These are phyloP conservation scores for Ranitomeya variabilis DNA, from an alignment of 2,113 vertebrate genomes.

Conservation along the genomic window DNA sequence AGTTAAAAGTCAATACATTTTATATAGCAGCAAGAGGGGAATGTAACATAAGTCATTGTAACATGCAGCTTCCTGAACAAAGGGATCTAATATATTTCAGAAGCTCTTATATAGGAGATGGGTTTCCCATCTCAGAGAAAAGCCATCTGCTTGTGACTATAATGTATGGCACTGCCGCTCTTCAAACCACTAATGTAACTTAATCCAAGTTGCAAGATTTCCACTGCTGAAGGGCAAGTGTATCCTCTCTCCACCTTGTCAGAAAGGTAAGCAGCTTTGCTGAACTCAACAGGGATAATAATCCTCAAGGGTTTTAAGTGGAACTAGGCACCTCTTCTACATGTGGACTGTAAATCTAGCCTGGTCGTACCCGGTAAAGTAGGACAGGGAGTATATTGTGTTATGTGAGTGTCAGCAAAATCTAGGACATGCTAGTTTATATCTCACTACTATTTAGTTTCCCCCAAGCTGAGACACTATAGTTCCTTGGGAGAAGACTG, in stretches of 20 bases:
- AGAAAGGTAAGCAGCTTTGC: slow-evolving; percentile 83
- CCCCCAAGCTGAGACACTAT: slow-evolving; percentile 39
- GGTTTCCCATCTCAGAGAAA: slow-evolving; percentile 39
- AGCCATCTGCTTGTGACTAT: slow-evolving; percentile 45
- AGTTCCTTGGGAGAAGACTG: slow-evolving; percentile 14
- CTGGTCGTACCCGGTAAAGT: slow-evolving; percentile 75
- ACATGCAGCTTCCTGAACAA: neutral
- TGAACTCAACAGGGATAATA: slow-evolving; percentile 83
- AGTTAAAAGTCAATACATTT: slow-evolving; percentile 24
- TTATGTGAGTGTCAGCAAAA: slow-evolving; percentile 76
- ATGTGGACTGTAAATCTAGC: slow-evolving; percentile 72
- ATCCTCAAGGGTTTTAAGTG: slow-evolving; percentile 80
- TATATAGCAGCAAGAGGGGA: neutral
- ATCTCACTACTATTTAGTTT: slow-evolving; percentile 36
- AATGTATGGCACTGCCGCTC: slow-evolving; percentile 21
- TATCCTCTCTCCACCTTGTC: slow-evolving; percentile 77
- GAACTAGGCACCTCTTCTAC: slow-evolving; percentile 74
- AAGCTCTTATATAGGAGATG: slow-evolving; percentile 21
- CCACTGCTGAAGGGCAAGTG: slow-evolving; percentile 74
- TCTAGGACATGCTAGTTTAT: slow-evolving; percentile 62
- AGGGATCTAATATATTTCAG: slow-evolving; percentile 32
- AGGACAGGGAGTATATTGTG: slow-evolving; percentile 73
- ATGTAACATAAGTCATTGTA: slow-evolving; percentile 21
- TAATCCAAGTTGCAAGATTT: slow-evolving; percentile 56
- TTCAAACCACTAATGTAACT: slow-evolving; percentile 48